Conservation (phyloP, 2,888 invertebrate species). For the Keiferia lycopersicella region DNA sequence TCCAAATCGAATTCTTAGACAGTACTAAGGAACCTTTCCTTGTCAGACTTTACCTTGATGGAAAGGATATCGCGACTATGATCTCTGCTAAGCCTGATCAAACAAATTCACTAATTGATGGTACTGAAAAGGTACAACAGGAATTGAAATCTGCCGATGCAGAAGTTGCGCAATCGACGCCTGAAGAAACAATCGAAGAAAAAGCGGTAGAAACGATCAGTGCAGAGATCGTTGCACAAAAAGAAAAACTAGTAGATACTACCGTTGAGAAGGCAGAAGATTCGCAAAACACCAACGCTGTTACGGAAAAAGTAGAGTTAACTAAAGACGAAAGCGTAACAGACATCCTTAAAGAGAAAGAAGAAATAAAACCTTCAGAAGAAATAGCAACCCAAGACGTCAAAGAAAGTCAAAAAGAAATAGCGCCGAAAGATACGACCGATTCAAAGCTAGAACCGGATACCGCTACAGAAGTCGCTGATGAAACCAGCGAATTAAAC, state of each 20-base stretch:
- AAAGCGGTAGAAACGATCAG: background rate
- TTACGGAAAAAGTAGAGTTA: background rate
- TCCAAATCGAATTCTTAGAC: conserved; percentile 83
- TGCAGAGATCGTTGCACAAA: background rate
- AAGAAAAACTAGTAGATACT: background rate
- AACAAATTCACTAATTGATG: background rate
- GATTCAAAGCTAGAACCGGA: background rate
- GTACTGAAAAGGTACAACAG: background rate
- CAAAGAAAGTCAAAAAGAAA: background rate
- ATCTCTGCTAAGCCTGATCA: conserved; percentile 7
- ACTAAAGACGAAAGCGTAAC: background rate
- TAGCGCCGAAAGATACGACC: background rate
- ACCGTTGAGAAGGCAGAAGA: background rate
- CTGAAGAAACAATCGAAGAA: background rate
- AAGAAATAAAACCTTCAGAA: background rate
- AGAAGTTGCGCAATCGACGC: background rate
- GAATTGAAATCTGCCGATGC: background rate
- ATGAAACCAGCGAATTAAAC: conserved; percentile 39
- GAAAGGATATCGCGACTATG: conserved; percentile 56
- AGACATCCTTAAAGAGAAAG: background rate
- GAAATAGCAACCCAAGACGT: conserved; percentile 34
- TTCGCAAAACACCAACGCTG: background rate
- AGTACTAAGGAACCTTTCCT: conserved; percentile 80
- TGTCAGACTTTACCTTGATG: conserved; percentile 82
- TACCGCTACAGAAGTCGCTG: conserved; percentile 23